Evolutionary conservation across 2,888 invertebrate genomes (phyloP).

Genomic region (Parascotia fuliginaria): DNA sequence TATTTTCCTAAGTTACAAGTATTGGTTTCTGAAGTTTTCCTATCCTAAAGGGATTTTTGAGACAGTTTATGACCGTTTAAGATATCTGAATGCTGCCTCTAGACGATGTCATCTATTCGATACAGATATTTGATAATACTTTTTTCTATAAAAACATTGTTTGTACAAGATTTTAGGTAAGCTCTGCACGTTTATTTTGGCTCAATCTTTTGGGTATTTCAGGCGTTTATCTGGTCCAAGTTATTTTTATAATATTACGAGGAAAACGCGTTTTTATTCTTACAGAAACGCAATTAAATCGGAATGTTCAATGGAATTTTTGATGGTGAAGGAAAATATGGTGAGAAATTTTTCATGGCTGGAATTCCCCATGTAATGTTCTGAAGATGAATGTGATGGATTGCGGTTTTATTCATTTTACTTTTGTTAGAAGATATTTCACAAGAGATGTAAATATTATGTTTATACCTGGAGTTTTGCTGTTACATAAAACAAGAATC

Average conservation of each 20-base stretch:
- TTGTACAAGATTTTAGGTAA: slow-evolving; percentile 27
- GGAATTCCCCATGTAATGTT: too few relatives aligned
- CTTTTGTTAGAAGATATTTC: too few relatives aligned
- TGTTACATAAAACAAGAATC: too few relatives aligned
- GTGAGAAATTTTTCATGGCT: not conserved
- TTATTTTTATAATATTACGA: not conserved
- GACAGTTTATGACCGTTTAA: slow-evolving; percentile 57
- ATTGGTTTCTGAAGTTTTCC: slow-evolving; percentile 23
- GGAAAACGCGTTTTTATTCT: not conserved
- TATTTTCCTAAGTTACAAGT: not conserved
- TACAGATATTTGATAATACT: slow-evolving; percentile 40
- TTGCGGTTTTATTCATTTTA: too few relatives aligned
- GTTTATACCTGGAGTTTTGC: too few relatives aligned
- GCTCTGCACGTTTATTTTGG: slow-evolving; percentile 13
- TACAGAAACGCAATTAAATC: not conserved
- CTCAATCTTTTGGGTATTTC: slow-evolving; percentile 9
- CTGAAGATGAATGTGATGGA: too few relatives aligned
- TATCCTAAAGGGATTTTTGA: slow-evolving; percentile 51
- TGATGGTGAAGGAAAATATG: not conserved
- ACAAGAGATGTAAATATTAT: too few relatives aligned
- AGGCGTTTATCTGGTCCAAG: not conserved
- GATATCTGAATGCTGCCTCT: slow-evolving; percentile 45
- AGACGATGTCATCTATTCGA: slow-evolving; percentile 32
- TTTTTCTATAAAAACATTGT: slow-evolving; percentile 33
- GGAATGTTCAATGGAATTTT: not conserved